Conservation (phyloP, 1,140 invertebrate species). For the Lepidurus apus region DNA sequence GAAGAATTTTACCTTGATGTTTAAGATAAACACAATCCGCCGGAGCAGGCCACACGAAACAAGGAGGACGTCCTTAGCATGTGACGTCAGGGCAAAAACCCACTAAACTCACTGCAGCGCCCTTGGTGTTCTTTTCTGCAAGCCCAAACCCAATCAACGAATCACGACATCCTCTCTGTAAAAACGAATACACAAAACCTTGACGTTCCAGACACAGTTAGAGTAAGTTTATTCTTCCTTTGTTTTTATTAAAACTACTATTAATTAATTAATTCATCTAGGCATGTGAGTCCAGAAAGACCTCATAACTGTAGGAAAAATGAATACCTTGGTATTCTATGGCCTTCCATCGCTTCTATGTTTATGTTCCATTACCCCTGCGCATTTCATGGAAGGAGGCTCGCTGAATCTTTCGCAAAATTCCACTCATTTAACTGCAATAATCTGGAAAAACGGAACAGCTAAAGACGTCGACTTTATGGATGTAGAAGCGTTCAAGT, state of each 20-base stretch:
- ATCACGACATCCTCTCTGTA: too few species aligned
- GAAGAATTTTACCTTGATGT: constrained; percentile 19
- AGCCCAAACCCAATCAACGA: too few species aligned
- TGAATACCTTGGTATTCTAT: neutral
- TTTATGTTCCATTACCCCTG: neutral
- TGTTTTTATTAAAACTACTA: too few species aligned
- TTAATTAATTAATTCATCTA: too few species aligned
- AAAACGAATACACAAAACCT: too few species aligned
- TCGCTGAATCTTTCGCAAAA: neutral
- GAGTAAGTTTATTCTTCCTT: too few species aligned
- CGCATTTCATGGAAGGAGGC: neutral
- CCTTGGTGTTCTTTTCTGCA: neutral
- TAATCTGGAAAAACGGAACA: neutral
- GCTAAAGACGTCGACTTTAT: neutral
- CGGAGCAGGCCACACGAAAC: constrained; percentile 20
- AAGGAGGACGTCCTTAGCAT: neutral
- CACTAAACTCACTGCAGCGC: neutral
- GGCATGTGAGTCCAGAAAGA: neutral
- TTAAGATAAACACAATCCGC: constrained; percentile 1
- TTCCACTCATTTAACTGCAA: neutral
- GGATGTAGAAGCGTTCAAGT: neutral
- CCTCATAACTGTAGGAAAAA: neutral
- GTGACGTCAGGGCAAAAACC: neutral
- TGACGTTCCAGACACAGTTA: too few species aligned
- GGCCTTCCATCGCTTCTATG: neutral